A percentile compares a stretch with the other conserved stretches of the same genome.
Evolutionary conservation across 2,113 vertebrate species (phyloP).

Genomic region (Hydrochoerus hydrochaeris): DNA sequence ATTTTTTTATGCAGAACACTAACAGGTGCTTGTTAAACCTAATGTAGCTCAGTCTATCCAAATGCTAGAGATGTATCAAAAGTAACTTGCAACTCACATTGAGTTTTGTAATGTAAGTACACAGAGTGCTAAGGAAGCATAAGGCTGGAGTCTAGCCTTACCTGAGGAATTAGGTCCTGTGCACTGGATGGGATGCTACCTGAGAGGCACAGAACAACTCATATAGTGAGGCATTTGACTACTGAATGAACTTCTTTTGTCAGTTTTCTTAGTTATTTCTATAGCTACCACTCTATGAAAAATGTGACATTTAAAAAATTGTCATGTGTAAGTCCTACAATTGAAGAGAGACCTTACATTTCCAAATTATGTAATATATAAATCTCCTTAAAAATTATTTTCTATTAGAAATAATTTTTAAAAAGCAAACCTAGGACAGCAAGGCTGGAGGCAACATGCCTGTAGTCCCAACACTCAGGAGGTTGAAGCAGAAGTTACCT

Average conservation of each 20-base stretch:
- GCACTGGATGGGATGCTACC: background rate
- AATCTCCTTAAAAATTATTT: slow-evolving; percentile 12
- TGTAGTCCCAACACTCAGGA: no score
- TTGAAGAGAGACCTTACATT: background rate
- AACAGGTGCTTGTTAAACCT: background rate
- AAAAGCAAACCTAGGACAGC: background rate
- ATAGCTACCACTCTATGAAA: background rate
- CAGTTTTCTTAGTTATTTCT: background rate
- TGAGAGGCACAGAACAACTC: background rate
- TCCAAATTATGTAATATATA: background rate
- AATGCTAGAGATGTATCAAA: background rate
- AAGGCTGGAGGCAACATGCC: no score
- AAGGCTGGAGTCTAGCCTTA: background rate
- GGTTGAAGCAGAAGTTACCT: no score
- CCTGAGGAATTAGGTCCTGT: background rate
- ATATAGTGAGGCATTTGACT: background rate
- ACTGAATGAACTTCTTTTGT: background rate
- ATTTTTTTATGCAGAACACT: background rate
- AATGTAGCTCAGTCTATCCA: background rate
- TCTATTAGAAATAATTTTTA: background rate
- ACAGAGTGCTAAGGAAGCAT: background rate
- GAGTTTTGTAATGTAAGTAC: background rate
- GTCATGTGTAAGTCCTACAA: background rate
- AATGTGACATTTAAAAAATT: background rate
- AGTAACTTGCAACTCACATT: background rate